Conservation (phyloP, 2,113 vertebrate species). For the Urocynchramus pylzowi region DNA sequence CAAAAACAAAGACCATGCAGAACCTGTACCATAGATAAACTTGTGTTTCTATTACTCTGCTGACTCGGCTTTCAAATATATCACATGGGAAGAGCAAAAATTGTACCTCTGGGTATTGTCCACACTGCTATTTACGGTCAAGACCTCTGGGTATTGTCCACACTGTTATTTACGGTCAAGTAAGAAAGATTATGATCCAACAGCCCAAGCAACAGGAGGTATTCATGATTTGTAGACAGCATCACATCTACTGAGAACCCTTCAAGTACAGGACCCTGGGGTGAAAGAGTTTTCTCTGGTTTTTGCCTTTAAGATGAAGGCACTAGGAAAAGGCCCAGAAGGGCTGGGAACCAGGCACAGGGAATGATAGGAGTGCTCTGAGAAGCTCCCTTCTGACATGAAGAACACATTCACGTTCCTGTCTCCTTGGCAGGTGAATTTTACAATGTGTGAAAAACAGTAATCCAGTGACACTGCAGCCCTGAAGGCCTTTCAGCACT, state of each 20-base stretch:
- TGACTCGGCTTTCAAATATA: neutral
- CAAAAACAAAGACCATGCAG: slow-evolving; percentile 25
- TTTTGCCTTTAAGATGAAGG: neutral
- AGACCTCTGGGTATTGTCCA: neutral
- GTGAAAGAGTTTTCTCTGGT: neutral
- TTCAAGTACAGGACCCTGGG: neutral
- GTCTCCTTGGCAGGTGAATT: neutral
- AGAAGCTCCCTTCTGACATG: neutral
- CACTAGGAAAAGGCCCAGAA: neutral
- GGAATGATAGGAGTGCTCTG: fast-evolving
- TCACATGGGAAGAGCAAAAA: neutral
- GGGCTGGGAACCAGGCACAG: neutral
- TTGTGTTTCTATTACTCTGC: neutral
- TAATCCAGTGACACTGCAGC: neutral
- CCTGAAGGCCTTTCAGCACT: neutral
- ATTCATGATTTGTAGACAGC: neutral
- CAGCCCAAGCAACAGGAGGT: neutral
- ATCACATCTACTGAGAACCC: neutral
- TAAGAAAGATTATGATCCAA: slow-evolving; percentile 11
- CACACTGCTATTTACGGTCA: neutral
- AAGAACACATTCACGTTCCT: neutral
- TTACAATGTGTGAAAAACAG: neutral
- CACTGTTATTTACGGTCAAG: neutral
- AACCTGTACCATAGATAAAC: slow-evolving; percentile 5
- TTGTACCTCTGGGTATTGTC: neutral